A percentile compares a stretch with the other conserved stretches of the same genome.
Conservation (phyloP, 2,888 invertebrate genomes). For the Lycocerus yunnanus region DNA sequence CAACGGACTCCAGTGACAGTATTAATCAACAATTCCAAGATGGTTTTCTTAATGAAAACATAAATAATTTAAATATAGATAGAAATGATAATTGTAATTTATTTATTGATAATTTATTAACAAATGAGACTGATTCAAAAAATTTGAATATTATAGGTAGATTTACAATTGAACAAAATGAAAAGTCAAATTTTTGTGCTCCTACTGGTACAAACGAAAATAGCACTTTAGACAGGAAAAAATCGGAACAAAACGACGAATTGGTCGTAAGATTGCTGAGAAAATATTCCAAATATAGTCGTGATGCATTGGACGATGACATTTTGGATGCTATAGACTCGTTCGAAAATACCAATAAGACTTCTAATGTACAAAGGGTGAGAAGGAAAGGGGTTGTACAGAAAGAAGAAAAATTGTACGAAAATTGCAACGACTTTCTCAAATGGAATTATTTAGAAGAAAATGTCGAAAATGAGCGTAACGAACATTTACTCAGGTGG, state of each 20-base stretch:
- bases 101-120: constrained; percentile 55
- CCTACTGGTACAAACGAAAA: neutral
- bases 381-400: constrained; percentile 50
- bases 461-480: constrained; percentile 49
- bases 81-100: constrained; percentile 45
- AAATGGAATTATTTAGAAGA: constrained; percentile 35
- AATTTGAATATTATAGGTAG: constrained; percentile 31
- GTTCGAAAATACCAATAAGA: constrained; percentile 22
- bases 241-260: constrained; percentile 52
- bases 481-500: constrained; percentile 55
- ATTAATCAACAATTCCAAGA: constrained; percentile 23
- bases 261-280: constrained; percentile 52
- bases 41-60: neutral
- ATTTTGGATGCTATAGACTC: constrained; percentile 52
- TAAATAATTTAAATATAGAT: constrained; percentile 33
- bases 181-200: neutral
- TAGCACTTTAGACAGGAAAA: constrained; percentile 42
- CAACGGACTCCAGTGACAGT: constrained; percentile 38
- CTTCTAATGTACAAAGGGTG: constrained; percentile 26
- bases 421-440: constrained; percentile 48
- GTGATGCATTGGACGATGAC: constrained; percentile 50
- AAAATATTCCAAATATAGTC: constrained; percentile 55
- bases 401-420: constrained; percentile 52
- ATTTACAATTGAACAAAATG: constrained; percentile 31
- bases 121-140: constrained; percentile 36